phyloP scores from a whole-genome alignment of 53 echinoderm and acorn worm species.

The Zoroaster sp. region DNA sequence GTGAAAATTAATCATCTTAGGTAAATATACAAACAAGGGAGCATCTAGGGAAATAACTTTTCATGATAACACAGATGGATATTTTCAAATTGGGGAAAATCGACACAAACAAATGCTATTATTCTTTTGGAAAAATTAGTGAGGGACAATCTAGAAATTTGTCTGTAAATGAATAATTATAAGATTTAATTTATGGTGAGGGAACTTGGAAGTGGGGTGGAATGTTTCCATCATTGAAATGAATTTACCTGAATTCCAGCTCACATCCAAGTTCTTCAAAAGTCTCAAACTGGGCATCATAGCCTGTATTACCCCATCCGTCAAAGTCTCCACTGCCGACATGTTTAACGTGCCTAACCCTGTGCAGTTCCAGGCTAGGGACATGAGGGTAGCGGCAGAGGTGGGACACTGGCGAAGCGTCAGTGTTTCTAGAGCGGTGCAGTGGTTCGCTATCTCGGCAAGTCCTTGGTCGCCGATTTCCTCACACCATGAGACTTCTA shows the following conservation, averaged over 20 bases:
- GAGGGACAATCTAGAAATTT: too few relatives aligned
- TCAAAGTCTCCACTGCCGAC: conserved; percentile 73
- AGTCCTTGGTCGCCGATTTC: conserved; percentile 79
- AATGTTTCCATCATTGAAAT: neutral
- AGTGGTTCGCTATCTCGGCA: conserved; percentile 52
- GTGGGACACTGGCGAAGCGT: conserved; percentile 65
- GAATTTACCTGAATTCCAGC: conserved; percentile 85
- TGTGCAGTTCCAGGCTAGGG: conserved; percentile 73
- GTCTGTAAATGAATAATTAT: too few relatives aligned
- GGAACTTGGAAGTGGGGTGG: neutral
- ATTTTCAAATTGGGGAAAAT: too few relatives aligned
- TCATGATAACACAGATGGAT: too few relatives aligned
- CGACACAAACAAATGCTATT: too few relatives aligned
- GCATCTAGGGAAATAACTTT: too few relatives aligned
- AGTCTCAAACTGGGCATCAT: conserved; percentile 63
- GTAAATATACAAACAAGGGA: too few relatives aligned
- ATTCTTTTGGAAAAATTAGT: too few relatives aligned
- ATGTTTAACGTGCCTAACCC: conserved; percentile 70
- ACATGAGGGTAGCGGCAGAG: conserved; percentile 57
- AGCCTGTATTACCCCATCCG: conserved; percentile 64
- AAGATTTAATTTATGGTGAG: too few relatives aligned
- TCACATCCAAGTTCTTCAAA: conserved; percentile 73
- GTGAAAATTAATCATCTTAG: too few relatives aligned
- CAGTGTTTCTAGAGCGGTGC: conserved; percentile 69
- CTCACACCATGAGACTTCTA: conserved; percentile 92